phyloP scores from a whole-genome alignment of 2,797 vertebrate species.

The Mormyrus proboscirostris region DNA sequence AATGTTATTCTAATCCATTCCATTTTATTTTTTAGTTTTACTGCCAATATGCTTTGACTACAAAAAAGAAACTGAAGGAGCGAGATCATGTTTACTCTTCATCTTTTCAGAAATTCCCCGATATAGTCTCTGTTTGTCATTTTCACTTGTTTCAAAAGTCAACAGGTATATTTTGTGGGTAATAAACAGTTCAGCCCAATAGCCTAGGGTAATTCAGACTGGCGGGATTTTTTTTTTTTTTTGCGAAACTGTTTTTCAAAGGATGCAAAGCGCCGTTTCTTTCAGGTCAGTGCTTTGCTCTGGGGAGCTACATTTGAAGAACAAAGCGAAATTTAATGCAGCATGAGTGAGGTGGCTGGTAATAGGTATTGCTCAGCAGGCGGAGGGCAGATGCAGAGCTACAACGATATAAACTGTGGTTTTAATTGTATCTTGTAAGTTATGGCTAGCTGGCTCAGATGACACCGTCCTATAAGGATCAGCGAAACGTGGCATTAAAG shows the following conservation, averaged over 20 bases:
- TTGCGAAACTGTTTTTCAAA: neutral
- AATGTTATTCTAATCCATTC: neutral
- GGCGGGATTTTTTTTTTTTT: neutral
- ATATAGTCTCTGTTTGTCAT: neutral
- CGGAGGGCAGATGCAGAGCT: neutral
- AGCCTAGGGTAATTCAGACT: neutral
- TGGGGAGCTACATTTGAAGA: neutral
- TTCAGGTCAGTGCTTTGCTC: slow-evolving; percentile 3
- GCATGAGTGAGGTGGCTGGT: neutral
- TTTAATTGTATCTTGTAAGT: neutral
- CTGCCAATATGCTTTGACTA: neutral
- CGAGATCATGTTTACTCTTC: neutral
- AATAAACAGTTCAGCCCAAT: neutral
- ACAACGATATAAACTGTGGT: neutral
- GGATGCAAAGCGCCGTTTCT: neutral
- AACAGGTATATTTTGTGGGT: neutral
- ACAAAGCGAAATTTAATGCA: neutral
- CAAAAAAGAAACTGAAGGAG: slow-evolving; percentile 9
- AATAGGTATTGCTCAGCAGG: neutral
- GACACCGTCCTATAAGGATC: neutral
- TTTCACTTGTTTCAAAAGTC: neutral
- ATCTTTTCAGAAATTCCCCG: neutral
- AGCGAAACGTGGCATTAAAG: neutral
- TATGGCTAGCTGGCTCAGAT: neutral
- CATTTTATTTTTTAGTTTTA: neutral